Base-by-base conservation (phyloP, 2,888 invertebrate species). In the Polymixis flavicincta region DNA sequence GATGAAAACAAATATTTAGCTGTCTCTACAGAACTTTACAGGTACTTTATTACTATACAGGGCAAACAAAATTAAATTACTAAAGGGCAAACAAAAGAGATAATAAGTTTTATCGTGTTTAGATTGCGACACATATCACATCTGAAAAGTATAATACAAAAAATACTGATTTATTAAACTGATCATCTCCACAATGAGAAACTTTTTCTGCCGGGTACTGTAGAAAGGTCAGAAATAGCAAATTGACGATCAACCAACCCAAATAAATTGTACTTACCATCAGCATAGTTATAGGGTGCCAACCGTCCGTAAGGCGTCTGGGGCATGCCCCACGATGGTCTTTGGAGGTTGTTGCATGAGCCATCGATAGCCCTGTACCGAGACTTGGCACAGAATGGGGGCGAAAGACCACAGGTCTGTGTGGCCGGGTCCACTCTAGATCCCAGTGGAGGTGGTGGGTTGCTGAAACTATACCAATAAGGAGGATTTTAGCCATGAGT, bases 311-410 rank as follows among this genome's bases (percentile, higher is more conserved):
- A 98, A 0, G 97, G 97, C 0, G 98, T 97, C 88, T 98, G 98
- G 0, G 98, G 97, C 69, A 97, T 97, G 22, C 99, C 99, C 97
- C 98, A 98, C 13, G 97, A 97, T 0, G 99, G 98, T 85, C 98
- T 97, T 77, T 97, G 96, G 67, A 98, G 94, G 93, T 99, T 99
- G 93, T 99, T 99, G 92, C 99, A 99, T 1, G 99, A 98, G 0
- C 99, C 99, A 92, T 99, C 99, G 80, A 98, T 97, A 0, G 98
- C 82, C 28, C 96, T 97, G 93, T 99, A 99, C 69, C 97, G 97
- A 0, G 97, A 95, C 52, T 96, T 95, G 19, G 93, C 88, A 82
- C 97, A 97, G 80, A 93, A 92, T 0, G 96, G 92, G 0, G 97
- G 96, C 0, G 95, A 89, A 0, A 95, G 89, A 0, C 97, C 97